phyloP scores from a whole-genome alignment of 2,888 invertebrate species.

The Micoletzkya japonica region DNA sequence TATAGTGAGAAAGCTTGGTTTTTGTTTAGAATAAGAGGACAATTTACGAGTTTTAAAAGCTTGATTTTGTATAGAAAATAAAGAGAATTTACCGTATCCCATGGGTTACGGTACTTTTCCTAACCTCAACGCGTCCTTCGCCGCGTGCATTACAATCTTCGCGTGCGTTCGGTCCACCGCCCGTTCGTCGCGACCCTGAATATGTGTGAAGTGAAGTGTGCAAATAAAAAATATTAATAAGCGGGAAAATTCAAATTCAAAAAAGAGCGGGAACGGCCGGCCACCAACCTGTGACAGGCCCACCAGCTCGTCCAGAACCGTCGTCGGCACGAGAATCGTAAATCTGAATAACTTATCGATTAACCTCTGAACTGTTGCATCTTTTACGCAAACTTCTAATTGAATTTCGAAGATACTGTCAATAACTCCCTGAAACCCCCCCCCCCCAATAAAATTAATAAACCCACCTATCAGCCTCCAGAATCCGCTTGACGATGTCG shows the following conservation, averaged over 20 bases:
- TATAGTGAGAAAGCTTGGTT: no score
- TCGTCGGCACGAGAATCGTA: conserved; percentile 27
- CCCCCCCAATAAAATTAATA: background rate
- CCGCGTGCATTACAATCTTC: background rate
- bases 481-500: conserved; percentile 12
- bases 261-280: background rate
- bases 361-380: background rate
- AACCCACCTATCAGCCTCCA: conserved; percentile 2
- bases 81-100: no score
- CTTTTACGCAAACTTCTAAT: background rate
- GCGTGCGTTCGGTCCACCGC: conserved; percentile 1
- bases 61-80: no score
- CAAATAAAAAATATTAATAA: background rate
- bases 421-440: background rate
- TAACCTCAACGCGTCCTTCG: conserved; percentile 21
- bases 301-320: conserved; percentile 22
- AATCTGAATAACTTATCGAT: conserved; percentile 8
- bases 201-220: background rate
- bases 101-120: no score
- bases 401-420: no score
- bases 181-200: conserved; percentile 7
- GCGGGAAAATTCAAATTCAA: background rate
- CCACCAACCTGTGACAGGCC: conserved; percentile 17
- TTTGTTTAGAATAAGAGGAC: no score
- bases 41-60: no score